These are phyloP conservation scores for Tragelaphus strepsiceros DNA, from an alignment of 2,113 vertebrate species.

Conservation along the genomic window DNA sequence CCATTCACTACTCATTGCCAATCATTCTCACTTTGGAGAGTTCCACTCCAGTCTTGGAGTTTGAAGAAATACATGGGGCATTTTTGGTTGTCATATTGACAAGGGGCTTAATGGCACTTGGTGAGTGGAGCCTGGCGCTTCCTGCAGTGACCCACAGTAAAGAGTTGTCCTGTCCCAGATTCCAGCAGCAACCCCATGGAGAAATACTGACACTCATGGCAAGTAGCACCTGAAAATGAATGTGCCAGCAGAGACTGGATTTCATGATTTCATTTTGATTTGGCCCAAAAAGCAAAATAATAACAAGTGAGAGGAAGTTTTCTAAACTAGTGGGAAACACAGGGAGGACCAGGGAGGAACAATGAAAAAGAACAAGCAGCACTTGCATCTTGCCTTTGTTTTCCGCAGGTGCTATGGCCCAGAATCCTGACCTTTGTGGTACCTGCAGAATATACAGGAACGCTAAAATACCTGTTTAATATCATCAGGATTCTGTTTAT, in stretches of 20 bases:
- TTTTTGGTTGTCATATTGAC: background rate
- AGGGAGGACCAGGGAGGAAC: background rate
- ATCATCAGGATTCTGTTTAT: slow-evolving; percentile 65
- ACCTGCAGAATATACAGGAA: slow-evolving; percentile 56
- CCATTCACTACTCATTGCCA: rapidly evolving
- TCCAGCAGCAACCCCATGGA: background rate
- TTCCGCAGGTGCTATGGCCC: slow-evolving; percentile 65
- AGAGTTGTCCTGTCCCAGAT: background rate
- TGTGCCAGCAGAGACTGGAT: background rate
- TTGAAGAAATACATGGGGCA: background rate
- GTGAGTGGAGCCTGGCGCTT: background rate
- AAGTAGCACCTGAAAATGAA: background rate
- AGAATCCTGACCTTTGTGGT: slow-evolving; percentile 68
- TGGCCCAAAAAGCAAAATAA: background rate
- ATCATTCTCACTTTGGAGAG: rapidly evolving
- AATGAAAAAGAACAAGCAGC: background rate
- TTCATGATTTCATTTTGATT: background rate
- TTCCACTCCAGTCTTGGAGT: background rate
- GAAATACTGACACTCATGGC: background rate
- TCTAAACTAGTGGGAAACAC: background rate
- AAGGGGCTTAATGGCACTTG: background rate
- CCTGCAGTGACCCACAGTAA: background rate
- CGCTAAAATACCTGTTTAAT: slow-evolving; percentile 41
- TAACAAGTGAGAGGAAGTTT: background rate
- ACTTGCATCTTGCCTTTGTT: background rate